Conservation (phyloP, 1,140 invertebrate genomes). For the Drosophila ananassae region DNA sequence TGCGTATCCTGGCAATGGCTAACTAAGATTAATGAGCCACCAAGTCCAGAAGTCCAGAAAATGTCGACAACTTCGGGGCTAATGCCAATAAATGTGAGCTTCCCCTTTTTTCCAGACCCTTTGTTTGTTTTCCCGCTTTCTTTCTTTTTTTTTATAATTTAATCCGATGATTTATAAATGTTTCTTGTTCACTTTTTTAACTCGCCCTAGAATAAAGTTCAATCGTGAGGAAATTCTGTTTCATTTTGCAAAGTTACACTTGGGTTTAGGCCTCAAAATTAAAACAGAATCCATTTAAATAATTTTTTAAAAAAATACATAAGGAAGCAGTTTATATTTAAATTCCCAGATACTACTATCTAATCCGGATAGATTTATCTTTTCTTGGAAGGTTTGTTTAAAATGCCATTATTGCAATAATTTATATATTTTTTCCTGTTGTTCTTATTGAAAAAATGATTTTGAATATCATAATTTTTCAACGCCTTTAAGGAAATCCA, state of each 20-base stretch:
- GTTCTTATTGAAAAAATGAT: too few species aligned
- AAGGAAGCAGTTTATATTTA: too few species aligned
- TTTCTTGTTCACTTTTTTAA: constrained; percentile 23
- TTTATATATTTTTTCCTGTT: too few species aligned
- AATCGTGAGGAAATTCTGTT: constrained; percentile 11
- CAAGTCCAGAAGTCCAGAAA: constrained; percentile 13
- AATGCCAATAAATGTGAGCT: constrained; percentile 69
- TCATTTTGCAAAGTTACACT: not conserved
- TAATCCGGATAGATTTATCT: too few species aligned
- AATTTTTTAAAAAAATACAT: too few species aligned
- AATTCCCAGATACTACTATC: too few species aligned
- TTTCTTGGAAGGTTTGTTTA: too few species aligned
- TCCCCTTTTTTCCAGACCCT: constrained; percentile 5
- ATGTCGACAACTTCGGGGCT: constrained; percentile 44
- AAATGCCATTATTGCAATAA: too few species aligned
- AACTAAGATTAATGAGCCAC: constrained; percentile 73
- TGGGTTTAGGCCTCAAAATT: not conserved
- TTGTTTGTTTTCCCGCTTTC: not conserved
- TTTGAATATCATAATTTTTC: too few species aligned
- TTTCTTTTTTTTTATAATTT: constrained; percentile 30
- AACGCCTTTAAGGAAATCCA: too few species aligned
- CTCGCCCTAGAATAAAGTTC: not conserved
- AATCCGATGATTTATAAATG: constrained; percentile 71
- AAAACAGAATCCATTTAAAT: too few species aligned
- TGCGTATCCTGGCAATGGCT: constrained; percentile 34